Percentiles rank a stretch among this genome's conserved stretches.
phyloP scores from a whole-genome alignment of 30 jellyfish, hydroid and myxozoan species.

The Aurelia aurita region DNA sequence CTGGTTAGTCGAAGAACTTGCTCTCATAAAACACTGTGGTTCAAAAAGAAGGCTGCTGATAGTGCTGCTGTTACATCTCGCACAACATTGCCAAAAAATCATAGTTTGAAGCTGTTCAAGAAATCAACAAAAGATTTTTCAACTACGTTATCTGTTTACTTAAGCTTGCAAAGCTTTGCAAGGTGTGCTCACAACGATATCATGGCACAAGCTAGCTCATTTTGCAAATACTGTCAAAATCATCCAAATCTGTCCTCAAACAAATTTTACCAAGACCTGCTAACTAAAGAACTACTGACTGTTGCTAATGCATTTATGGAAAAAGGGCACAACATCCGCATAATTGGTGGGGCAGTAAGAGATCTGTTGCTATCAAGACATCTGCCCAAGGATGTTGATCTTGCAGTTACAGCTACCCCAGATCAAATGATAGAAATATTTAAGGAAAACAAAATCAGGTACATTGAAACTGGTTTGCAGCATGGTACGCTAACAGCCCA shows the following conservation, averaged over 20 bases:
- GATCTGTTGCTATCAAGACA: conserved; percentile 83
- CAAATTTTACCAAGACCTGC: conserved; percentile 30
- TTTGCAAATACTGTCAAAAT: too few relatives aligned
- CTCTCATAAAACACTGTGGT: too few relatives aligned
- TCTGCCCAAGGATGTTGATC: conserved; percentile 93
- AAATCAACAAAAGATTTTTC: too few relatives aligned
- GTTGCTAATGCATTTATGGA: conserved; percentile 59
- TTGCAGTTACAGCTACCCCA: conserved; percentile 98
- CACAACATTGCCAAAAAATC: too few relatives aligned
- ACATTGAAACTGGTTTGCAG: conserved; percentile 97
- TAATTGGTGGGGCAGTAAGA: conserved; percentile 99
- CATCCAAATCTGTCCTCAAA: conserved; percentile 43
- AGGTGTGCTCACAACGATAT: too few relatives aligned
- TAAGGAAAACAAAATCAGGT: conserved; percentile 52
- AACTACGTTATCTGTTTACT: too few relatives aligned
- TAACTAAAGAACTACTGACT: conserved; percentile 39
- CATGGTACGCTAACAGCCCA: conserved; percentile 99
- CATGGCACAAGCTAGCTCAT: too few relatives aligned
- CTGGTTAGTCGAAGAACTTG: too few relatives aligned
- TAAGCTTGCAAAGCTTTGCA: too few relatives aligned
- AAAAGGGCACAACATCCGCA: conserved; percentile 79
- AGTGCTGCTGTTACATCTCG: too few relatives aligned
- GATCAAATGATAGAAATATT: conserved; percentile 86
- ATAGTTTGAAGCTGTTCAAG: too few relatives aligned
- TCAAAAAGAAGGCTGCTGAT: too few relatives aligned